Percentiles rank a stretch among this genome's conserved stretches.
Conservation (phyloP, 2,113 vertebrate species). For the Tychaedon coryphoeus region DNA sequence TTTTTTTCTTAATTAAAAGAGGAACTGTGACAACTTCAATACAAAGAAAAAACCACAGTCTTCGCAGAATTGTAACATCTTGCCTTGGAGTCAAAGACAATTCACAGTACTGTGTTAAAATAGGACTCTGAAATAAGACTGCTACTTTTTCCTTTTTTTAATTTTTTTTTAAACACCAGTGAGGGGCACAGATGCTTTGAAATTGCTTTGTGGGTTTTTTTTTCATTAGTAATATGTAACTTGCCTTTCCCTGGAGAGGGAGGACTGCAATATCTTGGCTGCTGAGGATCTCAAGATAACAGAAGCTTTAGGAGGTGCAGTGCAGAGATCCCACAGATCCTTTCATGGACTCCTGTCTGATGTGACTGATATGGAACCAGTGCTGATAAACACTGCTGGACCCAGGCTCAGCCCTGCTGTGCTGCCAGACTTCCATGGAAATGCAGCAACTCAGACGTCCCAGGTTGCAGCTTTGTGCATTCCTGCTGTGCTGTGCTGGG, state of each 20-base stretch:
- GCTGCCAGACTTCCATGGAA: neutral
- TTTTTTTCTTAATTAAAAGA: neutral
- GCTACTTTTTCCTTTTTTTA: neutral
- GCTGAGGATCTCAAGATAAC: neutral
- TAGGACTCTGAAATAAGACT: neutral
- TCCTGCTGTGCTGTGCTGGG: neutral
- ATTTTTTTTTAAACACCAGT: neutral
- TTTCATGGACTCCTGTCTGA: neutral
- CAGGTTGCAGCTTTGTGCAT: neutral
- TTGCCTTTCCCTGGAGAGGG: neutral
- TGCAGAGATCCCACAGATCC: neutral
- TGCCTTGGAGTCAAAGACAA: neutral
- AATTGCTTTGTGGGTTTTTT: neutral
- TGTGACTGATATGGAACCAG: neutral
- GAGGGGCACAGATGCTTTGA: neutral
- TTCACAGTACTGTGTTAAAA: neutral
- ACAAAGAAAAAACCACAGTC: neutral
- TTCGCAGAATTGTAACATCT: neutral
- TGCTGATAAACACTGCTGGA: neutral
- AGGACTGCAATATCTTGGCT: neutral
- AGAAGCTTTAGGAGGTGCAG: neutral
- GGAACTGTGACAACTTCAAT: neutral
- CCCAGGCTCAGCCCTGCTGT: neutral
- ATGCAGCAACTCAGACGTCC: neutral
- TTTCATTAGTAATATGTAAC: neutral